Percentiles rank a stretch among this genome's conserved stretches.
Evolutionary conservation across 1,140 invertebrate genomes (phyloP).

Genomic region (Homalodisca vitripennis): DNA sequence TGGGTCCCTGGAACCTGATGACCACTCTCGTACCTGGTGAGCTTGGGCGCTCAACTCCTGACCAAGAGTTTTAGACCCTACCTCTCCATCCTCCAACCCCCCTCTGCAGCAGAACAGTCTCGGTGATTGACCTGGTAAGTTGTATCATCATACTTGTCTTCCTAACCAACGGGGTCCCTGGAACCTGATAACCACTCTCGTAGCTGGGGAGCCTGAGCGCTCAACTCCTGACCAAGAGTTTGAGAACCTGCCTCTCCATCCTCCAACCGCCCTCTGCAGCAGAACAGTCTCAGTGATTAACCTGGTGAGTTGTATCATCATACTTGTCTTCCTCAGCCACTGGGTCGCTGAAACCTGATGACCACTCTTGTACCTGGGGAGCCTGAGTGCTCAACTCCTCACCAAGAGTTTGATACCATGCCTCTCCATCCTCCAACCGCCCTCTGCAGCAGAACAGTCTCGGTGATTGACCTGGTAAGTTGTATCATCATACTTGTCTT

Average conservation of each 20-base stretch:
- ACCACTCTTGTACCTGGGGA: conserved; percentile 54
- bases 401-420: conserved; percentile 54
- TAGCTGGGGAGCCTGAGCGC: conserved; percentile 51
- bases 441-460: conserved; percentile 7
- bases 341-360: conserved; percentile 59
- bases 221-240: conserved; percentile 54
- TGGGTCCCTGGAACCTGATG: conserved; percentile 59
- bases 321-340: conserved; percentile 45
- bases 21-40: conserved; percentile 54
- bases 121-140: conserved; percentile 42
- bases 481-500: no score
- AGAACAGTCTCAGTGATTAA: conserved; percentile 48
- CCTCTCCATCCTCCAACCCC: conserved; percentile 26
- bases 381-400: conserved; percentile 50
- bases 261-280: conserved; percentile 7
- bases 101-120: conserved; percentile 44
- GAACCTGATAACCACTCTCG: conserved; percentile 57
- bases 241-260: conserved; percentile 45
- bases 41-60: conserved; percentile 50
- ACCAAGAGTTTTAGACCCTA: conserved; percentile 54
- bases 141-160: not conserved
- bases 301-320: conserved; percentile 2
- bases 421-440: no score
- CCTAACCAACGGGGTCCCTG: conserved; percentile 55
- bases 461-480: conserved; percentile 50